Percentiles rank a stretch among this genome's conserved stretches.
These are phyloP conservation scores for Heliconius erato DNA, from an alignment of 2,888 invertebrate genomes.

Conservation along the genomic window DNA sequence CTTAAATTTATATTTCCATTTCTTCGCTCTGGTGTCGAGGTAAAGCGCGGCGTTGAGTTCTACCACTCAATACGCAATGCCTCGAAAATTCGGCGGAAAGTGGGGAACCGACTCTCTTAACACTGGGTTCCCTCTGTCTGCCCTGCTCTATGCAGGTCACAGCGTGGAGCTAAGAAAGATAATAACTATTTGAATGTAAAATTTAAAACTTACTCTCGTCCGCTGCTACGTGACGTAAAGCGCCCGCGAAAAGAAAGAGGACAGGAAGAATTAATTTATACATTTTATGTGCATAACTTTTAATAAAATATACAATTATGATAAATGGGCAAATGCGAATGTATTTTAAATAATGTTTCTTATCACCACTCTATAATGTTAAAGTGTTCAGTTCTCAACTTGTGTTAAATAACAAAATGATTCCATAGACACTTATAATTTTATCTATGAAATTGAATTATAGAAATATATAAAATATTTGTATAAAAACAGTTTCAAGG, in stretches of 20 bases:
- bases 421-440: constrained; percentile 14
- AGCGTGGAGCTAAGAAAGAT: no score
- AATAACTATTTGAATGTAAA: not conserved
- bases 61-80: no score
- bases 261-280: not conserved
- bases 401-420: constrained; percentile 10
- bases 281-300: constrained; percentile 10
- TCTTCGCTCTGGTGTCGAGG: no score
- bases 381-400: constrained; percentile 4
- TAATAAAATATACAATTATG: not conserved
- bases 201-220: constrained; percentile 30
- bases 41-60: no score
- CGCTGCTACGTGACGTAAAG: not conserved
- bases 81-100: no score
- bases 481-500: not conserved
- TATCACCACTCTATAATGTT: constrained; percentile 16
- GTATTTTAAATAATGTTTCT: constrained; percentile 17
- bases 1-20: no score
- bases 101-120: no score
- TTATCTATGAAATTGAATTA: not conserved
- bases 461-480: not conserved
- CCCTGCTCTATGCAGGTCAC: no score
- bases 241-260: not conserved
- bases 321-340: not conserved
- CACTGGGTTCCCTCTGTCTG: no score